Evolutionary conservation across 1,140 invertebrate species (phyloP).

Genomic region (Heliconius nattereri): DNA sequence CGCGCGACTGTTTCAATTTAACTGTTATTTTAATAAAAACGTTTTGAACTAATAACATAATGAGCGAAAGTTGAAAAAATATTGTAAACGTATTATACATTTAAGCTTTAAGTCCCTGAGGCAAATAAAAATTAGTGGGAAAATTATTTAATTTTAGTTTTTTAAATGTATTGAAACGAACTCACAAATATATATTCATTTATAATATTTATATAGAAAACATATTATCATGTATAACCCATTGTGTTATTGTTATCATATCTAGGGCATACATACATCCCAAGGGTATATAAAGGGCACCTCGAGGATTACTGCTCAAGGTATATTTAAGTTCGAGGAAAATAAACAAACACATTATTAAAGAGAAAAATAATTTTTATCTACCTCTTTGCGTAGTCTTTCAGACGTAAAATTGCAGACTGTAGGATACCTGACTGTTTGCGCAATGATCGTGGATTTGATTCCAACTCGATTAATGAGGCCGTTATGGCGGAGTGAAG

Average conservation of each 20-base stretch:
- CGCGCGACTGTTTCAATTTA: too few species aligned
- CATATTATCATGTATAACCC: neutral
- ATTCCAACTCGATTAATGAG: too few species aligned
- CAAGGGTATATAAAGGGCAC: neutral
- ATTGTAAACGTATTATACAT: neutral
- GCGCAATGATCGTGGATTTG: too few species aligned
- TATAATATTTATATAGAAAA: neutral
- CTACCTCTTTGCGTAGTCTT: too few species aligned
- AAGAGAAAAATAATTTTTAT: too few species aligned
- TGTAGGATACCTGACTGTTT: too few species aligned
- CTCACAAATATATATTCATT: neutral
- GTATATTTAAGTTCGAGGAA: neutral
- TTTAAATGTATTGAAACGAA: neutral
- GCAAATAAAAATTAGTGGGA: neutral
- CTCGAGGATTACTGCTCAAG: neutral
- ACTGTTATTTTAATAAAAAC: neutral
- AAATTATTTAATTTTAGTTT: neutral
- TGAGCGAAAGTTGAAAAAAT: neutral
- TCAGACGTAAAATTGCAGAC: too few species aligned
- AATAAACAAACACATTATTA: neutral
- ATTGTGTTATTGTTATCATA: neutral
- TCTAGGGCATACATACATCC: neutral
- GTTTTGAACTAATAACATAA: constrained; percentile 2
- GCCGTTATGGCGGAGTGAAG: too few species aligned
- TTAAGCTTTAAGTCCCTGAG: neutral